These are phyloP conservation scores for Silurus aristotelis DNA, from an alignment of 2,797 vertebrate genomes.

Conservation along the genomic window DNA sequence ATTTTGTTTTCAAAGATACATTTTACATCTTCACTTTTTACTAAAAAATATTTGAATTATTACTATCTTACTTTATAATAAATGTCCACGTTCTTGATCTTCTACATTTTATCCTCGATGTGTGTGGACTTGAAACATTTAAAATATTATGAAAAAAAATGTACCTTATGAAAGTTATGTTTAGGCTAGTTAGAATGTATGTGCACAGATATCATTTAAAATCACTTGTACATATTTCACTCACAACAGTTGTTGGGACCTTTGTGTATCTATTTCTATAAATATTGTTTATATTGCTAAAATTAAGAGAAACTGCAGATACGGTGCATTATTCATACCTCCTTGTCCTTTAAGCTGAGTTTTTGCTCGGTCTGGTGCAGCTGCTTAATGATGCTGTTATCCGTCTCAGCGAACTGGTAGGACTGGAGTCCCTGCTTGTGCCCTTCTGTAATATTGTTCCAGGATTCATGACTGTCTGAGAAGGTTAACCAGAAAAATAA, in stretches of 20 bases:
- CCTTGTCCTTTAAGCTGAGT: slow-evolving; percentile 80
- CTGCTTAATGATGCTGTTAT: slow-evolving; percentile 64
- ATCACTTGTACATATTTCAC: neutral
- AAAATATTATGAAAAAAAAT: neutral
- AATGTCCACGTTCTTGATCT: neutral
- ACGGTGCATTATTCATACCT: slow-evolving; percentile 74
- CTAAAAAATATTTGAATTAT: neutral
- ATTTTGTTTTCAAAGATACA: no score
- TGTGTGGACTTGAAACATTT: neutral
- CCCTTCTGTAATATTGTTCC: slow-evolving; percentile 52
- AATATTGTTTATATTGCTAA: neutral
- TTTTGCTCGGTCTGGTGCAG: slow-evolving; percentile 74
- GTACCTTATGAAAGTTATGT: neutral
- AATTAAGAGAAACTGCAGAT: no score
- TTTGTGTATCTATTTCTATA: neutral
- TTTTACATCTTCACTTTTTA: no score
- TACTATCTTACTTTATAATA: neutral
- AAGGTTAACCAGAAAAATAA: slow-evolving; percentile 17
- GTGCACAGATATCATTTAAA: neutral
- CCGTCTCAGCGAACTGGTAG: slow-evolving; percentile 34
- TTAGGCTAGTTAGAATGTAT: neutral
- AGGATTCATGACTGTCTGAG: slow-evolving; percentile 57
- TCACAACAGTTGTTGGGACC: neutral
- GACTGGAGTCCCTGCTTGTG: slow-evolving; percentile 46
- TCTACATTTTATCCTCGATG: neutral